Base-by-base conservation (phyloP, 2,113 vertebrate genomes). In the Neogobius melanostomus region DNA sequence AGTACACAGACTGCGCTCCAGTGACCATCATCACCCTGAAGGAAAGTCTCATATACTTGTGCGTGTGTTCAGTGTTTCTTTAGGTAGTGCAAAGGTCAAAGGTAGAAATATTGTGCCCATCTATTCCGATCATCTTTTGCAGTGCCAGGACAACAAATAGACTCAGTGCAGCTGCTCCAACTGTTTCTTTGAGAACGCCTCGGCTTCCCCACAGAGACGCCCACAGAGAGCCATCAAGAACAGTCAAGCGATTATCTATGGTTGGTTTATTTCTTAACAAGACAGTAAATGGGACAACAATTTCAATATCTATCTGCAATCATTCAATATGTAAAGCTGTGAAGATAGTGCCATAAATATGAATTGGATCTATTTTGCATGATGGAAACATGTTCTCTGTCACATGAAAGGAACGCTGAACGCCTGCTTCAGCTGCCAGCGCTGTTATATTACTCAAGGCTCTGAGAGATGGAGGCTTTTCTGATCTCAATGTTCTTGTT, bases 71-170 rank as follows among this genome's bases (percentile, higher is more conserved):
- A 47, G 48, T 17, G 1, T 36, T 36, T 36, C 47, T 69, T 61
- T 16, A 62, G 14, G 64, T 14, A 16, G 66, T 61, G 51, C 10
- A 74, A 76, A 80, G 59, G 72, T 66, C 65, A 63, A 47, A 46
- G 7, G 12, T 50, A 7, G 42, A 16, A 10, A 7, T 12, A 8
- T 12, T 4, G 46, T 48, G 11, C 47, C 43, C n/a, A 16, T 11
- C 28, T 42, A 54, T n/a, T 64, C 9, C 51, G 6, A 45, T 21
- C 42, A 51, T 3, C 43, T 17, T 67, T 61, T 15, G 36, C 36
- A 15, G 21, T 43, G n/a, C 21, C 28, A 51, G 48, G 45, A 36
- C 16, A 50, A 57, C 47, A 43, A 0, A 14, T 45, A 46, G 4
- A 47, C 45, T n/a, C 9, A 64, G 44, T 48, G 45, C 28, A 49